Conservation (phyloP, 2,888 invertebrate genomes). For the Cephus pulcher region DNA sequence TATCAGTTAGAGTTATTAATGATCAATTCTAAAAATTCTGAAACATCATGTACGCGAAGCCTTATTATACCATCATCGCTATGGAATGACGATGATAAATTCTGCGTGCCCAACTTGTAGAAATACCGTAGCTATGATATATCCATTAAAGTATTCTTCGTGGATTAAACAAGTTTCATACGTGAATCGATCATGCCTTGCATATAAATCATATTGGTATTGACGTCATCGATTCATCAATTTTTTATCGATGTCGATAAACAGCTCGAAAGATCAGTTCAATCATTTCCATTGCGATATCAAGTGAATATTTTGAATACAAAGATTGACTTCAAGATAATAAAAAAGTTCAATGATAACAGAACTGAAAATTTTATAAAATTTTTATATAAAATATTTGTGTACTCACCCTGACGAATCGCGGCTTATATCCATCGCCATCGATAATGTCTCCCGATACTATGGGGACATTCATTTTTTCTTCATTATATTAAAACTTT, state of each 20-base stretch:
- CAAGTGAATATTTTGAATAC: not conserved
- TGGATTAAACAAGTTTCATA: not conserved
- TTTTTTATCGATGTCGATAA: not conserved
- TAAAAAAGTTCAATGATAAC: not conserved
- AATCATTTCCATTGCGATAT: not conserved
- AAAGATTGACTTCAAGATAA: not conserved
- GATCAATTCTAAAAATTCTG: not conserved
- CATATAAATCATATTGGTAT: not conserved
- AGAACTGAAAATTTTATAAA: not conserved
- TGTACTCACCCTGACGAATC: conserved; percentile 61
- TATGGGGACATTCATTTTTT: conserved; percentile 62
- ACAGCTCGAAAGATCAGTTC: not conserved
- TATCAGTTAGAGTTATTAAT: not conserved
- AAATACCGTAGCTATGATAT: not conserved
- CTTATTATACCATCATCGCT: not conserved
- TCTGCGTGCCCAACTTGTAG: not conserved
- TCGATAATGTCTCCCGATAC: conserved; percentile 61
- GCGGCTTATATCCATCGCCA: conserved; percentile 58
- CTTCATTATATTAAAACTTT: conserved; percentile 21
- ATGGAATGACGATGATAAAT: not conserved
- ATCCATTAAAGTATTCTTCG: not conserved
- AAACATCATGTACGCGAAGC: not conserved
- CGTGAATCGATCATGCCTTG: not conserved
- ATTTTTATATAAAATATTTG: conserved; percentile 4
- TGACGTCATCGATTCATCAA: not conserved